These are phyloP conservation scores for Tamandua tetradactyla DNA, from an alignment of 2,797 vertebrate species.

Conservation along the genomic window DNA sequence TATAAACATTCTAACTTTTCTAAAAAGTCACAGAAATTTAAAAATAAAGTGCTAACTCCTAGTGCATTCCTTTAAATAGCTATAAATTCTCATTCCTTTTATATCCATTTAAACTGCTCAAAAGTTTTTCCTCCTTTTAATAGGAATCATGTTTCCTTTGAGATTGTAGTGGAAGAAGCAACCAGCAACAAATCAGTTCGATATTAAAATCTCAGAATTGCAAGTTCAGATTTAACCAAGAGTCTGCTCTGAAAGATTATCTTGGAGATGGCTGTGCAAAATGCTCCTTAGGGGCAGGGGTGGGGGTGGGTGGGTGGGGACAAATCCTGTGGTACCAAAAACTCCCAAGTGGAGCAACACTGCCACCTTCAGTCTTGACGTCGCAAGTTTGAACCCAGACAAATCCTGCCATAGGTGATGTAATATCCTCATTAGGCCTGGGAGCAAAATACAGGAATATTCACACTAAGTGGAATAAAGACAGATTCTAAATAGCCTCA, in stretches of 20 bases:
- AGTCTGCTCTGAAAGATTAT: neutral
- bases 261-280: neutral
- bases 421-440: neutral
- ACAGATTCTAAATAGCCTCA: neutral
- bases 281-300: neutral
- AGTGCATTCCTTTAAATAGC: conserved; percentile 20
- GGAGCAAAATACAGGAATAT: neutral
- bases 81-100: conserved; percentile 29
- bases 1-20: neutral
- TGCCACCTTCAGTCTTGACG: conserved; percentile 80
- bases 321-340: too few species aligned
- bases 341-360: neutral
- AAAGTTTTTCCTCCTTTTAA: conserved; percentile 31
- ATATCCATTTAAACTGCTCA: conserved; percentile 4
- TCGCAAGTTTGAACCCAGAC: neutral
- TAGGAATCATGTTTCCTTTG: conserved; percentile 34
- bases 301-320: too few species aligned
- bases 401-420: neutral
- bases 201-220: conserved; percentile 33
- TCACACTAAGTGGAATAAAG: conserved; percentile 1
- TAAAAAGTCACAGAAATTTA: neutral
- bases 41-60: conserved; percentile 38
- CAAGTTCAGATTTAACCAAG: conserved; percentile 1
- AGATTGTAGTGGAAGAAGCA: neutral
- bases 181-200: conserved; percentile 12